phyloP scores from a whole-genome alignment of 1,140 invertebrate species.

The Drosophila trapezifrons region DNA sequence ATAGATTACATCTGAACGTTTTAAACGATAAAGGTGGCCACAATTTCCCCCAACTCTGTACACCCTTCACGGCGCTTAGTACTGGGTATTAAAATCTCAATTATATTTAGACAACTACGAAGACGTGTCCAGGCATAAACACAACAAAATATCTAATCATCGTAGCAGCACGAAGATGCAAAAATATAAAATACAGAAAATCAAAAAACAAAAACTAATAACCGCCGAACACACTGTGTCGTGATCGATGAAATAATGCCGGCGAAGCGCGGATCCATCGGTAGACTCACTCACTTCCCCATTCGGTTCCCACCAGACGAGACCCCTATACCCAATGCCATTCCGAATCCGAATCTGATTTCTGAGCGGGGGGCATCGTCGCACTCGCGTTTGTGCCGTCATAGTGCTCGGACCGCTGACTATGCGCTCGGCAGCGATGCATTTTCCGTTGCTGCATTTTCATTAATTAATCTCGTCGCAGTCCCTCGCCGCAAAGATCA shows the following conservation, averaged over 20 bases:
- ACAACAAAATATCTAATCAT: constrained; percentile 24
- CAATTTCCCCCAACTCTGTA: neutral
- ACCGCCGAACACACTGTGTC: constrained; percentile 5
- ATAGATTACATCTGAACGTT: no score
- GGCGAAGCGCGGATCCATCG: constrained; percentile 13
- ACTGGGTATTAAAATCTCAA: constrained; percentile 21
- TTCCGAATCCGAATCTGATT: constrained; percentile 24
- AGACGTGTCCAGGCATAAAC: constrained; percentile 21
- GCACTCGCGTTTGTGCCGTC: constrained; percentile 22
- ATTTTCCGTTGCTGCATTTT: constrained; percentile 15
- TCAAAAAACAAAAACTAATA: constrained; percentile 14
- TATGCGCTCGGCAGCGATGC: neutral
- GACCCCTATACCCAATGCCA: constrained; percentile 14
- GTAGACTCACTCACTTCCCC: constrained; percentile 12
- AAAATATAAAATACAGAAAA: constrained; percentile 1
- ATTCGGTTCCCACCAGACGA: constrained; percentile 9
- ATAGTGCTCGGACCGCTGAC: constrained; percentile 29
- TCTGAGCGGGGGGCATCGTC: constrained; percentile 4
- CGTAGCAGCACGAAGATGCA: neutral
- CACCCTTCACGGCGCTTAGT: neutral
- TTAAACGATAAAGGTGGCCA: no score
- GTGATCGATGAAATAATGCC: constrained; percentile 46
- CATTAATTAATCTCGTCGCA: constrained; percentile 12
- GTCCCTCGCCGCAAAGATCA: neutral
- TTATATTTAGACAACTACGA: constrained; percentile 18